Conservation (phyloP, 2,888 invertebrate species). For the Nycteola revayana region DNA sequence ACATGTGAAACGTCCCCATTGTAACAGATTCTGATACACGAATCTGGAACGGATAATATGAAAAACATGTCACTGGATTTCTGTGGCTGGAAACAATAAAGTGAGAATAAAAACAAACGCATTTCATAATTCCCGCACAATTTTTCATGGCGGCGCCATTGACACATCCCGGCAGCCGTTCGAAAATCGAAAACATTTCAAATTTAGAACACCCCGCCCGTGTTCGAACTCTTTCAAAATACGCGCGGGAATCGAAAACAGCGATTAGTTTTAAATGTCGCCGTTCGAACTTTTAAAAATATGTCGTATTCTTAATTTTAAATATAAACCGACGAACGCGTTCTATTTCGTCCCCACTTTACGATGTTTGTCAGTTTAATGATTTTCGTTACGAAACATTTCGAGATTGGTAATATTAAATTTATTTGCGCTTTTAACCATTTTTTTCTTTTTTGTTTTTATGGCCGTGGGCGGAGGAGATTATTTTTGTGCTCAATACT, state of each 20-base stretch:
- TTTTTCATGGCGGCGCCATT: conserved; percentile 59
- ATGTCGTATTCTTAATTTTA: conserved; percentile 78
- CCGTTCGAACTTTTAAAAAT: conserved; percentile 80
- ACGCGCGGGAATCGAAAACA: conserved; percentile 78
- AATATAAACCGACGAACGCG: conserved; percentile 73
- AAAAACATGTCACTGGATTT: conserved; percentile 33
- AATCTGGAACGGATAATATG: conserved; percentile 15
- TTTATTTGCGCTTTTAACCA: conserved; percentile 53
- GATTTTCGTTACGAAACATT: conserved; percentile 64
- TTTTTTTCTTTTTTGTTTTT: conserved; percentile 35
- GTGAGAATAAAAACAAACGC: conserved; percentile 42
- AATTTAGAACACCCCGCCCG: conserved; percentile 63
- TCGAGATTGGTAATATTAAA: conserved; percentile 58
- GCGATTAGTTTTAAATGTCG: conserved; percentile 79
- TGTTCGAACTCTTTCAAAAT: conserved; percentile 74
- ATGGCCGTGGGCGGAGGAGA: conserved; percentile 20
- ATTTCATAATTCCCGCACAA: conserved; percentile 53
- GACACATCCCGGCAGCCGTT: conserved; percentile 67
- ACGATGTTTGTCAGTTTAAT: conserved; percentile 75
- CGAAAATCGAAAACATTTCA: conserved; percentile 76
- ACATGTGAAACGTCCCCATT: conserved; percentile 17
- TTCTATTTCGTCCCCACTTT: conserved; percentile 74
- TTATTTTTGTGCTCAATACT: conserved; percentile 26
- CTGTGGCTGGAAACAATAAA: conserved; percentile 39
- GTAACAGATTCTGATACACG: conserved; percentile 17